Percentiles rank a stretch among this genome's conserved stretches.
Conservation (phyloP, 2,797 vertebrate species). For the Glossophaga mutica region DNA sequence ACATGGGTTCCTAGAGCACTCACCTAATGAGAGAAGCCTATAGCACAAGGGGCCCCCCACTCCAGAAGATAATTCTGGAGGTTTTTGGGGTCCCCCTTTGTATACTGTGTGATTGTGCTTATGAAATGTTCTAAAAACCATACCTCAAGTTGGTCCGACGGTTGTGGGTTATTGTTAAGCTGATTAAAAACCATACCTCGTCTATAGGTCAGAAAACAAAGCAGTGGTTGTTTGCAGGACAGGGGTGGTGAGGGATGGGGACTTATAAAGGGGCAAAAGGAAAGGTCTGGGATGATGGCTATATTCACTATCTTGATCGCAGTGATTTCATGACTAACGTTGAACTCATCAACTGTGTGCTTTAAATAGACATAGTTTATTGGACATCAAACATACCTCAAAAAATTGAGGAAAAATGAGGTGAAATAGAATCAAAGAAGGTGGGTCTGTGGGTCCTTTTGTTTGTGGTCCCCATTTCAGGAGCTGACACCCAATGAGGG, state of each 20-base stretch:
- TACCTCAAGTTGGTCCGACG: too few relatives aligned
- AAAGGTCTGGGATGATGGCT: background rate
- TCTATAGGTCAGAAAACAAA: background rate
- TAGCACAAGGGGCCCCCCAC: too few relatives aligned
- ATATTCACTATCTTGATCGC: background rate
- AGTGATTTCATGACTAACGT: background rate
- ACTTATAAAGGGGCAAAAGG: background rate
- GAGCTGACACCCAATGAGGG: fast-evolving
- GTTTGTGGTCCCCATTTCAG: background rate
- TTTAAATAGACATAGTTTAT: background rate
- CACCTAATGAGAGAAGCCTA: too few relatives aligned
- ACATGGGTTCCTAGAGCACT: too few relatives aligned
- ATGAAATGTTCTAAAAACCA: background rate
- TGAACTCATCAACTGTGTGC: background rate
- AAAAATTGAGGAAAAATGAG: background rate
- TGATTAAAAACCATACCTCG: background rate
- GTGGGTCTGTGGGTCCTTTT: background rate
- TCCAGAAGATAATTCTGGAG: too few relatives aligned
- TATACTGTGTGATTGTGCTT: background rate
- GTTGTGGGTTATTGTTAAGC: too few relatives aligned
- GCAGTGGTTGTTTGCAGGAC: background rate
- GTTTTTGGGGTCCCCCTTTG: too few relatives aligned
- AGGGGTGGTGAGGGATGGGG: fast-evolving
- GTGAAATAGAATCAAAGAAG: background rate
- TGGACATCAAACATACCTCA: background rate